These are phyloP conservation scores for Phrynosoma blainvillii DNA, from an alignment of 2,113 vertebrate genomes.

Conservation along the genomic window DNA sequence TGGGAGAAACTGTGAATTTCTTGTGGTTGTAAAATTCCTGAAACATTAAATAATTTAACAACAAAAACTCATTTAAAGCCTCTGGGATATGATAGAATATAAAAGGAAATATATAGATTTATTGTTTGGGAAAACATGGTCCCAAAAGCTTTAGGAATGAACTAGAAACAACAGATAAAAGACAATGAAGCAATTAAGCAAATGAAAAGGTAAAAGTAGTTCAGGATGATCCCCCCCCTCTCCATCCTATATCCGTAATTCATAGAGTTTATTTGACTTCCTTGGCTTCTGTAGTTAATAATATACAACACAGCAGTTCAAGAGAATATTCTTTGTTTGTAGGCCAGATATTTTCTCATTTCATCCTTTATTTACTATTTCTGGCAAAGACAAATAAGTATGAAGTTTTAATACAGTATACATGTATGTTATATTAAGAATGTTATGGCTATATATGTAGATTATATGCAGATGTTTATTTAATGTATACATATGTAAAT, in stretches of 20 bases:
- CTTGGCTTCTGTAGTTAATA: conserved; percentile 25
- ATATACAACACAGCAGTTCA: conserved; percentile 29
- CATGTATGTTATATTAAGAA: neutral
- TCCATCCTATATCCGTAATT: conserved; percentile 9
- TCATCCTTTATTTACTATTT: conserved; percentile 40
- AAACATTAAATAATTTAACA: conserved; percentile 9
- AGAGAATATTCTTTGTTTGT: conserved; percentile 34
- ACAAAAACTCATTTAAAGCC: neutral
- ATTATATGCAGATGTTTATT: too few species aligned
- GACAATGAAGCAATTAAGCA: conserved; percentile 25
- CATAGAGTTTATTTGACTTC: conserved; percentile 24
- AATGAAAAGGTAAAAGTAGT: neutral
- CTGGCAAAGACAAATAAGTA: neutral
- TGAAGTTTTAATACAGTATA: fast-evolving
- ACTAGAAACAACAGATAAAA: conserved; percentile 37
- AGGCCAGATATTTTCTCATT: conserved; percentile 32
- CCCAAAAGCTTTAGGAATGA: neutral
- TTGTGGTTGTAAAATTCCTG: neutral
- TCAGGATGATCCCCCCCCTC: neutral
- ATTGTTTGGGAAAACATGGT: fast-evolving
- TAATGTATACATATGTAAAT: too few species aligned
- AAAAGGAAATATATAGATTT: conserved; percentile 2
- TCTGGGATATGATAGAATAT: conserved; percentile 10
- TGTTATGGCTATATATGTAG: neutral
- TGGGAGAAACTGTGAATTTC: neutral